Percentiles rank a stretch among this genome's conserved stretches.
Conservation (phyloP, 2,888 invertebrate species). For the Brachyptera putata region DNA sequence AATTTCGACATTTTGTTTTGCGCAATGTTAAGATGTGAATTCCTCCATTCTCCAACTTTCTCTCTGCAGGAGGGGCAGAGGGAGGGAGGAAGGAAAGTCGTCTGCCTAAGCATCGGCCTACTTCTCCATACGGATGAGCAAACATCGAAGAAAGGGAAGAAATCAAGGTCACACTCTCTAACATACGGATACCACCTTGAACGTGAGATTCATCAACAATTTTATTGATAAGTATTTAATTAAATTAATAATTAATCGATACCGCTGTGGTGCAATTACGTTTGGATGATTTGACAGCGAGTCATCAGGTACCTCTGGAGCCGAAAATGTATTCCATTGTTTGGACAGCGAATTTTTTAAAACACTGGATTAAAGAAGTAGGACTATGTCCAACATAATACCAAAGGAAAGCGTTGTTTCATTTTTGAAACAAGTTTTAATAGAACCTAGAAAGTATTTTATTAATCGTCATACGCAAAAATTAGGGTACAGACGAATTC, state of each 20-base stretch:
- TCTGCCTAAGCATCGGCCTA: conserved; percentile 25
- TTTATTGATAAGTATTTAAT: conserved; percentile 6
- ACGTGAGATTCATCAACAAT: conserved; percentile 20
- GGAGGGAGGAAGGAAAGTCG: conserved; percentile 26
- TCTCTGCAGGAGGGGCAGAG: conserved; percentile 12
- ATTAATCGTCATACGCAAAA: conserved; percentile 8
- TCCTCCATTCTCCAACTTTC: conserved; percentile 27
- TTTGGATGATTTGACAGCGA: too few relatives aligned
- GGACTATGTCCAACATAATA: conserved; percentile 18
- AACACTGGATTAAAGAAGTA: too few relatives aligned
- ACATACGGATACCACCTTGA: conserved; percentile 23
- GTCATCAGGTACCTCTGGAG: too few relatives aligned
- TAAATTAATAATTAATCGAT: too few relatives aligned
- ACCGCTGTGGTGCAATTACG: too few relatives aligned
- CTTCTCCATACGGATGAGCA: conserved; percentile 31
- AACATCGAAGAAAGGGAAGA: conserved; percentile 25
- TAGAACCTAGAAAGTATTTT: conserved; percentile 18
- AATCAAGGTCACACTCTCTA: conserved; percentile 33
- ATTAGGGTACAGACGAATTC: not conserved
- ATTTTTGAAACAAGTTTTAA: conserved; percentile 17
- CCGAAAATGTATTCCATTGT: too few relatives aligned
- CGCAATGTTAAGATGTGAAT: conserved; percentile 19
- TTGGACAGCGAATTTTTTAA: too few relatives aligned
- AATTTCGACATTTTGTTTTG: conserved; percentile 13
- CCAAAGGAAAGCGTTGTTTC: conserved; percentile 19